phyloP scores from a whole-genome alignment of 2,888 invertebrate genomes.

The Pteria penguin region DNA sequence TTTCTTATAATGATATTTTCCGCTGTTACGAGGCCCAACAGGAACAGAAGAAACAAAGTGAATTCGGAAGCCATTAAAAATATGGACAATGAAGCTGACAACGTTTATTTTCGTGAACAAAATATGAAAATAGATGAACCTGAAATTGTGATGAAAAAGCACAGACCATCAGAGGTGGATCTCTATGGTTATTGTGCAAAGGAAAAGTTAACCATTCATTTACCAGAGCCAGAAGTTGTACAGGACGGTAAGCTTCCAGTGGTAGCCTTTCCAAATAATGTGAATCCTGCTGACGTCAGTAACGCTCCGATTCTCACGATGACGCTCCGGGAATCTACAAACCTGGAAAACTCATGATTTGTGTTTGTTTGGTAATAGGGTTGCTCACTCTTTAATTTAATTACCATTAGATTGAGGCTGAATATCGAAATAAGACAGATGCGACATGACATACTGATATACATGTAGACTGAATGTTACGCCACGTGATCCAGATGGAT shows the following conservation, averaged over 20 bases:
- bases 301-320: background rate
- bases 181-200: conserved; percentile 7
- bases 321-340: background rate
- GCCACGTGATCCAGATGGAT: too few species aligned
- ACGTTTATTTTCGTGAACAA: background rate
- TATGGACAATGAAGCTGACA: background rate
- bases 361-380: too few species aligned
- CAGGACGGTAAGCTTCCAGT: background rate
- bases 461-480: too few species aligned
- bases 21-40: conserved; percentile 13
- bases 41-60: conserved; percentile 4
- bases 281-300: background rate
- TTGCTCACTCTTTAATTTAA: too few species aligned
- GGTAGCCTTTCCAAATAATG: background rate
- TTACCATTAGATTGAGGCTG: too few species aligned
- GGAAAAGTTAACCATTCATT: conserved; percentile 14
- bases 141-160: background rate
- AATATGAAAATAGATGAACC: conserved; percentile 5
- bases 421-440: too few species aligned
- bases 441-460: too few species aligned
- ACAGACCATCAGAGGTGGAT: conserved; percentile 4
- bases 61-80: background rate
- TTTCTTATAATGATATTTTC: conserved; percentile 20
- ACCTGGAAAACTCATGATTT: background rate
- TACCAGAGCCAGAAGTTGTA: conserved; percentile 15